Percentiles rank a stretch among this genome's conserved stretches.
These are phyloP conservation scores for Drosophila kikkawai DNA, from an alignment of 1,140 invertebrate species.

Conservation along the genomic window DNA sequence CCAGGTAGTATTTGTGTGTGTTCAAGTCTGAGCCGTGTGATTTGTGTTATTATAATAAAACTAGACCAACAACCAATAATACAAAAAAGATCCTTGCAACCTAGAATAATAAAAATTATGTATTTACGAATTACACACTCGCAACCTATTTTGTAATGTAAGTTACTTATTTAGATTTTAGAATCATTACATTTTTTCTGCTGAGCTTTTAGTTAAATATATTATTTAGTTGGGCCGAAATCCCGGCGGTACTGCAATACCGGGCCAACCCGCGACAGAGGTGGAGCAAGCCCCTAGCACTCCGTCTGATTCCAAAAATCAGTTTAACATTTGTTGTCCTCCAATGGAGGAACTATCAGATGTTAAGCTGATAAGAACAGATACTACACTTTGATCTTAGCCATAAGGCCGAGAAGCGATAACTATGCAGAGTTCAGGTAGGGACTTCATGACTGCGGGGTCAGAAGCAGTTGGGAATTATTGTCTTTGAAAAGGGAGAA, in stretches of 20 bases:
- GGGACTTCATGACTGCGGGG: not conserved
- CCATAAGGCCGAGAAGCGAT: conserved; percentile 86
- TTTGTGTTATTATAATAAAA: too few relatives aligned
- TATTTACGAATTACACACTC: too few relatives aligned
- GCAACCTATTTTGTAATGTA: not conserved
- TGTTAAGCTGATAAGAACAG: conserved; percentile 88
- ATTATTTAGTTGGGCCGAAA: conserved; percentile 54
- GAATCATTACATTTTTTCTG: too few relatives aligned
- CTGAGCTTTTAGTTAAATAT: conserved; percentile 10
- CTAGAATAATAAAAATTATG: too few relatives aligned
- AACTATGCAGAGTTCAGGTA: conserved; percentile 25
- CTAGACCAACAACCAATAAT: too few relatives aligned
- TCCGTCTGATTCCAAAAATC: too few relatives aligned
- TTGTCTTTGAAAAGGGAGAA: not conserved
- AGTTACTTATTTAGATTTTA: not conserved
- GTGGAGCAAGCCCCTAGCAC: too few relatives aligned
- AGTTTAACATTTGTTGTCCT: too few relatives aligned
- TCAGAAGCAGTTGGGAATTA: not conserved
- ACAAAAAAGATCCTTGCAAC: too few relatives aligned
- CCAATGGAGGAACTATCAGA: too few relatives aligned
- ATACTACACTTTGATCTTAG: conserved; percentile 87
- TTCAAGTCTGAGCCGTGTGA: too few relatives aligned
- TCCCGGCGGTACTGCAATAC: conserved; percentile 87
- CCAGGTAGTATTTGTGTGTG: too few relatives aligned
- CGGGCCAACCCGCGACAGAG: conserved; percentile 41